Evolutionary conservation across 2,888 invertebrate species (phyloP).

Genomic region (Lasioglossum malachurum): DNA sequence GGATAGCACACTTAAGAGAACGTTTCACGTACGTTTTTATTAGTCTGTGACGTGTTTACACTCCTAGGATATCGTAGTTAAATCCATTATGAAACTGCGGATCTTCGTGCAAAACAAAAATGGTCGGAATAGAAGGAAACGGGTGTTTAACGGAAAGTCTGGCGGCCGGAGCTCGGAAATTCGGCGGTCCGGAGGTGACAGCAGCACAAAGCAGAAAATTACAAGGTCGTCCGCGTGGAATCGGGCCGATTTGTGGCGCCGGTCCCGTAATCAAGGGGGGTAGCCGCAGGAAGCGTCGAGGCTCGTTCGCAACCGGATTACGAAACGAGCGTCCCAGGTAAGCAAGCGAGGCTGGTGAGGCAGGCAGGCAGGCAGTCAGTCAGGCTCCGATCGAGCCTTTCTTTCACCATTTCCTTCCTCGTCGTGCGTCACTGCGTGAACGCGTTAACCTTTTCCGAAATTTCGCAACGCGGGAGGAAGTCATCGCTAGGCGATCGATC

Average conservation of each 20-base stretch:
- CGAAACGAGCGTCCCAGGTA: slow-evolving; percentile 32
- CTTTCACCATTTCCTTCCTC: slow-evolving; percentile 61
- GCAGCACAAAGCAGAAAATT: background rate
- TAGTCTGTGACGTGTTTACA: too few species aligned
- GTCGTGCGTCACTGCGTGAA: slow-evolving; percentile 31
- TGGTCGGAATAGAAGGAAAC: background rate
- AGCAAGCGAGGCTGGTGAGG: background rate
- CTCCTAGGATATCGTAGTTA: too few species aligned
- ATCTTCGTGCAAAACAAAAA: too few species aligned
- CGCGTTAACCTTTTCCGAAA: slow-evolving; percentile 40
- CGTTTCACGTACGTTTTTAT: too few species aligned
- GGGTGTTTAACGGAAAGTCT: background rate
- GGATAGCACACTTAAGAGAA: too few species aligned
- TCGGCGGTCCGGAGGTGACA: background rate
- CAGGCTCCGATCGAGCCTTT: slow-evolving; percentile 28
- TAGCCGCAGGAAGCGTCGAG: slow-evolving; percentile 16
- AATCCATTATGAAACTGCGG: too few species aligned
- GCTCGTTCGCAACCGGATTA: slow-evolving; percentile 28
- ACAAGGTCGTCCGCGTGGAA: background rate
- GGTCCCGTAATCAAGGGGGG: slow-evolving; percentile 8
- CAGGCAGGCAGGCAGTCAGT: background rate
- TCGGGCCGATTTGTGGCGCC: background rate
- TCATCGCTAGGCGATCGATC: background rate
- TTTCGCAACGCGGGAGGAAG: slow-evolving; percentile 38
- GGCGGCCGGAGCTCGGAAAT: background rate